Conservation (phyloP, 2,797 vertebrate genomes). For the Myotis daubentonii region DNA sequence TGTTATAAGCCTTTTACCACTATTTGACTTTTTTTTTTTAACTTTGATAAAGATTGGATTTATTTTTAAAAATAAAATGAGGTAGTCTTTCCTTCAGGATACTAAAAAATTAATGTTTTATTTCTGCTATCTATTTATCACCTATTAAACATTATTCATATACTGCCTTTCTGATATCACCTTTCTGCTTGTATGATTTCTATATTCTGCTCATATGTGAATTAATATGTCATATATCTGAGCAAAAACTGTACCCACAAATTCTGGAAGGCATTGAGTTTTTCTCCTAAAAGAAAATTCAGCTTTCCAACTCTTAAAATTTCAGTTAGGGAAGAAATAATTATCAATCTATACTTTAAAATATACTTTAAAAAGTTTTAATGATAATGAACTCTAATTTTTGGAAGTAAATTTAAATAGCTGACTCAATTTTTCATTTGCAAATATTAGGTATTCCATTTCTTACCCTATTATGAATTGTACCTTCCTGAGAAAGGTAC, state of each 20-base stretch:
- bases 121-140: background rate
- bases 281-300: background rate
- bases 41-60: background rate
- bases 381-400: background rate
- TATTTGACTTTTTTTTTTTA: slow-evolving; percentile 1
- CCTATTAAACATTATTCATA: background rate
- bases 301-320: background rate
- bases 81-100: background rate
- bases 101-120: background rate
- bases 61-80: slow-evolving; percentile 30
- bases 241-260: background rate
- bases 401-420: slow-evolving; percentile 31
- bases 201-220: background rate
- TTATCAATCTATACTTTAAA: background rate
- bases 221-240: background rate
- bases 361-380: slow-evolving; percentile 12
- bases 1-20: background rate
- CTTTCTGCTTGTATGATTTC: background rate
- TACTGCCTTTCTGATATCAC: background rate
- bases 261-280: background rate
- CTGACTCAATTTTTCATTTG: background rate
- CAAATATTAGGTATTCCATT: background rate
- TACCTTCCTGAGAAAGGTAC: background rate
- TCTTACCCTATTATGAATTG: background rate
- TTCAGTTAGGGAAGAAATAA: background rate